These are phyloP conservation scores for Nilaparvata lugens DNA, from an alignment of 1,140 invertebrate genomes.

Conservation along the genomic window DNA sequence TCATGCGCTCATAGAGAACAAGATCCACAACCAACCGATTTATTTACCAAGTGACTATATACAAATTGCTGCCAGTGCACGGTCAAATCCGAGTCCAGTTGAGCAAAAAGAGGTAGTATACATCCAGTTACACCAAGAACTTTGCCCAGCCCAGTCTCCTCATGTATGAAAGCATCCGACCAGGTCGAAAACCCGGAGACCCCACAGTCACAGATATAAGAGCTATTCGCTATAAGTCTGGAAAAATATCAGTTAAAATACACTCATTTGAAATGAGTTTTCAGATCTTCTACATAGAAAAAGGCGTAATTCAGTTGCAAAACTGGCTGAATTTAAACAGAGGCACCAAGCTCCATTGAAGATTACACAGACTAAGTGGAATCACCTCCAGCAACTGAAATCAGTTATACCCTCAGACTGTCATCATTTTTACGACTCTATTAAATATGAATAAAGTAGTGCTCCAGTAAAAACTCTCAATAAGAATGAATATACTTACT, in stretches of 20 bases:
- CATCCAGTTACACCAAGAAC: neutral
- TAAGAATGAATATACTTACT: no score
- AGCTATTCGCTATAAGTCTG: neutral
- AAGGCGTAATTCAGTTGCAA: no score
- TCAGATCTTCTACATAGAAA: neutral
- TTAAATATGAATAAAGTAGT: no score
- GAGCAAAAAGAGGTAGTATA: neutral
- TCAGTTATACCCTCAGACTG: no score
- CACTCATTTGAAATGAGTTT: neutral
- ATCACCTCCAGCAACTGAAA: no score
- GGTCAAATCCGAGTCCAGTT: neutral
- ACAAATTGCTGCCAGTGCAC: neutral
- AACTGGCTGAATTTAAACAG: no score
- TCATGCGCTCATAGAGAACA: neutral
- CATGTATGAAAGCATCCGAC: neutral
- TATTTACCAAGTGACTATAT: conserved; percentile 11
- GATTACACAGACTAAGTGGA: no score
- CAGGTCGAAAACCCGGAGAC: neutral
- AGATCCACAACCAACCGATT: neutral
- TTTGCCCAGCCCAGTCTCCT: neutral
- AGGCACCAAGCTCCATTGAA: no score
- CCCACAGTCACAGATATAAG: conserved; percentile 8
- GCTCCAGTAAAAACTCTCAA: no score
- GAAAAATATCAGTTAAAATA: neutral
- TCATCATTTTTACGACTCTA: no score